A percentile compares a stretch with the other conserved stretches of the same genome.
Evolutionary conservation across 35 echinoderm and acorn worm species (phyloP).

Genomic region (Heliocidaris tuberculata): DNA sequence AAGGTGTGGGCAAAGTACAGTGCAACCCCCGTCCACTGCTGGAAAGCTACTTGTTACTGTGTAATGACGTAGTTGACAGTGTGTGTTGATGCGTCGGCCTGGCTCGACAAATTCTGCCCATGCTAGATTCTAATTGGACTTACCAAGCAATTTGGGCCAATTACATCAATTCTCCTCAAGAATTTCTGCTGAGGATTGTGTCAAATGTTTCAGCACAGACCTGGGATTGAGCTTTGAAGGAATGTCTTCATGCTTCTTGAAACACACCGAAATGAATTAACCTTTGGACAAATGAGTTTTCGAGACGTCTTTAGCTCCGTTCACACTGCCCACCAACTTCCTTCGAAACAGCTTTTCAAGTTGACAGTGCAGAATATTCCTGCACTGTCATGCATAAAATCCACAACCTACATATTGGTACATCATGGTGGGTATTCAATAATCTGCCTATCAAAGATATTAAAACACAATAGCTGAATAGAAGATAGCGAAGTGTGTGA

Average conservation of each 20-base stretch:
- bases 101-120: not conserved
- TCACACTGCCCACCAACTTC: not conserved
- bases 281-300: slow-evolving; percentile 3
- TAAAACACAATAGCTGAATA: too few relatives aligned
- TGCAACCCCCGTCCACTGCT: not conserved
- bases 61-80: not conserved
- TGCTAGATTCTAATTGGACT: slow-evolving; percentile 3
- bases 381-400: too few relatives aligned
- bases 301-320: not conserved
- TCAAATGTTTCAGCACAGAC: not conserved
- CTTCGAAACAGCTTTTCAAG: too few relatives aligned
- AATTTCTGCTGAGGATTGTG: slow-evolving; percentile 2
- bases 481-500: too few relatives aligned
- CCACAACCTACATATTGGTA: too few relatives aligned
- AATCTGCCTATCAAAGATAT: too few relatives aligned
- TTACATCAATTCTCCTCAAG: not conserved
- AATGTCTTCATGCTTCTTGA: not conserved
- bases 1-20: not conserved
- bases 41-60: not conserved
- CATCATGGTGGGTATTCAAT: too few relatives aligned
- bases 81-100: not conserved
- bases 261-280: not conserved
- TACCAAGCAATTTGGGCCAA: not conserved
- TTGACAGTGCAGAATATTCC: too few relatives aligned
- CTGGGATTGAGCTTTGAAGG: not conserved